Base-by-base conservation (phyloP, 2,888 invertebrate genomes). In the Calameuta pallipes region DNA sequence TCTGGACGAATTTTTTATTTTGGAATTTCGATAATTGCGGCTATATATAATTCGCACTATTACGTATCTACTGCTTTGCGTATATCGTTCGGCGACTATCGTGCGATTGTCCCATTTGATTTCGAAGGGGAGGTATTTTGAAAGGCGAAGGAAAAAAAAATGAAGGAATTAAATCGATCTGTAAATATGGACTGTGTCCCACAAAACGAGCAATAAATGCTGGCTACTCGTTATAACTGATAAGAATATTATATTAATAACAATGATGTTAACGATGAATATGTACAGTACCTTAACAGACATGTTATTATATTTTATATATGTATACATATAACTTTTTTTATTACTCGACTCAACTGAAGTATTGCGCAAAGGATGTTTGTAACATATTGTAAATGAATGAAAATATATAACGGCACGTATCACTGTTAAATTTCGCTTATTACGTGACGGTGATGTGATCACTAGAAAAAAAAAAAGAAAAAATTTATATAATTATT, bases 361-460 rank as follows among this genome's bases (percentile, higher is more conserved):
- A 78, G 80, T 83, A 82, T 82, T 82, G 82, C 83, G 80, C 83
- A 80, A 84, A 86, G 82, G 83, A 87, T 86, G 87, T 88, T 89
- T 87, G 85, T 89, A 88, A 87, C 85, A 84, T 83, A 85, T 85
- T 87, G 85, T 85, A 85, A 85, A 82, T 85, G 81, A 83, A 86
- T 85, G 84, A 85, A 88, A 84, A 87, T 83, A 84, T 80, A 84
- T 79, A 82, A 79, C 77, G 84, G 80, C 78, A 84, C 76, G 80
- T 82, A 82, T 82, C 80, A 81, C 34, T 77, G 68, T 80, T 77
- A 75, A 79, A 23, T 56, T 56, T 56, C 23, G 56, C 56, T 56
- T 56, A 23, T 56, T 56, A 23, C 9, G 56, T 56, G 56, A 56
- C 2, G 56, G 23, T 56, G 23, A 56, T 56, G 15, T 56, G 56